A percentile compares a stretch with the other conserved stretches of the same genome.
phyloP scores from a whole-genome alignment of 2,113 vertebrate genomes.

The Hippocampus zosterae region DNA sequence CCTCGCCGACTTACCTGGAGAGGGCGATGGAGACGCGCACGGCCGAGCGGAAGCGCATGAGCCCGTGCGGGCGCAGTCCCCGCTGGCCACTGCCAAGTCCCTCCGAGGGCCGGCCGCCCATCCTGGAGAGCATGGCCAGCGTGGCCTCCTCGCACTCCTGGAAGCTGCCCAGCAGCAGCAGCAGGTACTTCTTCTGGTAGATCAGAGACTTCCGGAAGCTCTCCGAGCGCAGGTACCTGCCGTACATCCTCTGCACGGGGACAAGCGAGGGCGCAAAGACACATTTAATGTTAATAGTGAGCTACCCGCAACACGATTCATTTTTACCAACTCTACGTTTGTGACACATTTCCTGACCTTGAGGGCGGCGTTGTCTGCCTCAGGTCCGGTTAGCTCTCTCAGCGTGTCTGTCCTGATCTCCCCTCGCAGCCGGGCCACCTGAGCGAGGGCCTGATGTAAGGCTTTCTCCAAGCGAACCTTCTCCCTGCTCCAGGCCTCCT shows the following conservation, averaged over 20 bases:
- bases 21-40: conserved; percentile 88
- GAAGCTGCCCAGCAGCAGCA: conserved; percentile 90
- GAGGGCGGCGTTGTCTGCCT: conserved; percentile 77
- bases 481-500: conserved; percentile 83
- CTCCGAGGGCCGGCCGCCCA: conserved; percentile 80
- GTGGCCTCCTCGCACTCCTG: conserved; percentile 96
- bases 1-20: conserved; percentile 73
- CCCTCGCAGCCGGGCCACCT: conserved; percentile 78
- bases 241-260: conserved; percentile 82
- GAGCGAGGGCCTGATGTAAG: conserved; percentile 79
- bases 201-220: conserved; percentile 96
- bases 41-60: conserved; percentile 86
- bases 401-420: conserved; percentile 81
- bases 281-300: background rate
- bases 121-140: conserved; percentile 81
- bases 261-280: background rate
- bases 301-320: no score
- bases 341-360: conserved; percentile 73
- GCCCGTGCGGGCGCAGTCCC: conserved; percentile 70
- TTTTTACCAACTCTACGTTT: no score
- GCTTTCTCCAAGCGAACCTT: conserved; percentile 79
- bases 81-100: conserved; percentile 65
- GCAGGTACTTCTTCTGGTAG: conserved; percentile 96
- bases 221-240: conserved; percentile 89
- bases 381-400: conserved; percentile 75